Base-by-base conservation (phyloP, 2,797 vertebrate species). In the Artibeus jamaicensis region DNA sequence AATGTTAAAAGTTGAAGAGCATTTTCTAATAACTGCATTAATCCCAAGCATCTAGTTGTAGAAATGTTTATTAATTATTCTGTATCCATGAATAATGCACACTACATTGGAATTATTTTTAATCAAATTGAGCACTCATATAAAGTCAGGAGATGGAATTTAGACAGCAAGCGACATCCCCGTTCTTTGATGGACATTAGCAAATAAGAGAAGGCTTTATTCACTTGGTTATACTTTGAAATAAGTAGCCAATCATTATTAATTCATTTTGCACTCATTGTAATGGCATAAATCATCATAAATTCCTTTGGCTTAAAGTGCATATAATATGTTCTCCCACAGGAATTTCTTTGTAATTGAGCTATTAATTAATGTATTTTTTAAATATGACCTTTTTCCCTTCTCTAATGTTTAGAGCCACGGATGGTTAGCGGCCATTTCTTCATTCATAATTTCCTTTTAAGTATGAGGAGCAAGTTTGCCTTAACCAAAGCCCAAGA, bases 161-260 rank as follows among this genome's bases (percentile, higher is more conserved):
- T 48, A n/a, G 26, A 77, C 84, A 86, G 84, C 83, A 79, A 82
- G 84, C 83, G 94, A 92, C 90, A 77, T 97, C 83, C 74, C 67
- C 77, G 24, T 62, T 94, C 81, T 88, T 71, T 97, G 95, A 93
- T 76, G 92, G 92, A 91, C 94, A 89, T 78, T 96, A 96, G 39
- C 77, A 96, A 96, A 84, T 96, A 76, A 89, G 82, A 88, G 98
- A 96, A 91, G 86, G 81, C 77, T 97, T 98, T 74, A 81, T 96
- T 97, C 93, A 96, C 96, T 97, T 93, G 96, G 95, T 97, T 98
- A 97, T 96, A 97, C 97, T 97, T 97, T 96, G 96, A 95, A 97
- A 96, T 97, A 98, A 98, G 96, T 97, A 92, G 94, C 95, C 97
- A 97, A 96, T 98, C 98, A 98, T 98, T 98, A 98, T 98, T 98